phyloP scores from a whole-genome alignment of 2,797 vertebrate species.

The Sardinella longiceps region DNA sequence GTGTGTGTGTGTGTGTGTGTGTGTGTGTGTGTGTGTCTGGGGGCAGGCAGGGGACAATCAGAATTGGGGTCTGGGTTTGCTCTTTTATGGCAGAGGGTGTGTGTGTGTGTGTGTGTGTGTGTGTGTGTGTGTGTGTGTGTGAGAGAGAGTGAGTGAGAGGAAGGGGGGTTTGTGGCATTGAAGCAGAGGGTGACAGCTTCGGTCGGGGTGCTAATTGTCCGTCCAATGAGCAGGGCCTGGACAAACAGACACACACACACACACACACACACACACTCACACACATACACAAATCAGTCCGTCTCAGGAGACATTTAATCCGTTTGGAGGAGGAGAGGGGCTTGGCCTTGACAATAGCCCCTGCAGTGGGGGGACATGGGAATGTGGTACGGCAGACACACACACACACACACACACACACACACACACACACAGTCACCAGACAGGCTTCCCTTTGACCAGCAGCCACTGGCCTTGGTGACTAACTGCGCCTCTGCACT shows the following conservation, averaged over 20 bases:
- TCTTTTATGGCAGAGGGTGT: neutral
- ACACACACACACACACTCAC: neutral
- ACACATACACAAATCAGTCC: neutral
- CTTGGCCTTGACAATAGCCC: neutral
- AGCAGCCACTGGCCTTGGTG: neutral
- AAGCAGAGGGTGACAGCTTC: constrained; percentile 29
- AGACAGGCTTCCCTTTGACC: neutral
- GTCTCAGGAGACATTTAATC: neutral
- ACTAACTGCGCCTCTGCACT: too few species aligned
- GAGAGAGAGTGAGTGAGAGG: too few species aligned
- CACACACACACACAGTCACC: neutral
- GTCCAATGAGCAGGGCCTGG: constrained; percentile 42
- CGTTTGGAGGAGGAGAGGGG: neutral
- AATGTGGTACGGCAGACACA: neutral
- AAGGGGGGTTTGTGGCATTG: neutral
- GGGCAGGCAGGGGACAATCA: neutral
- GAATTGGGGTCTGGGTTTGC: neutral
- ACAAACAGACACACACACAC: constrained; percentile 42
- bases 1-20: constrained; percentile 6
- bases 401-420: too few species aligned
- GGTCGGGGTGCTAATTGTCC: constrained; percentile 57
- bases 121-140: too few species aligned
- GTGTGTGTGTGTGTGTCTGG: neutral
- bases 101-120: too few species aligned
- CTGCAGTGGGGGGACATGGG: neutral